phyloP scores from a whole-genome alignment of 1,140 invertebrate genomes.

The Zaprionus camerounensis region DNA sequence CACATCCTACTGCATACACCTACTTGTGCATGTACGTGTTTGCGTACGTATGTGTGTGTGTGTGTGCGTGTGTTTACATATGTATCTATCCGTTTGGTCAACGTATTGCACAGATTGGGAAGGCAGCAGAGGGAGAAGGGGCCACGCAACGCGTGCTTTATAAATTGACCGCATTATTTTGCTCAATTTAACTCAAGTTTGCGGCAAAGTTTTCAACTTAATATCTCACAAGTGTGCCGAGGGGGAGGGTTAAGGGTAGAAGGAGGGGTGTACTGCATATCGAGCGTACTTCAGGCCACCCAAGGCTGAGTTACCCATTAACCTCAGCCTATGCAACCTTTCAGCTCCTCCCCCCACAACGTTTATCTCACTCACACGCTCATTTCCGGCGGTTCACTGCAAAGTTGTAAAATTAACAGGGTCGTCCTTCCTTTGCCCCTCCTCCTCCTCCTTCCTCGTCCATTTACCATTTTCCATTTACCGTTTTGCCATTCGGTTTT shows the following conservation, averaged over 20 bases:
- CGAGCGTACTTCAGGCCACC: conserved; percentile 26
- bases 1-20: conserved; percentile 29
- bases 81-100: conserved; percentile 5
- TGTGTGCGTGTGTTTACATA: conserved; percentile 4
- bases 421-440: conserved; percentile 8
- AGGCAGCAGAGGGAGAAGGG: background rate
- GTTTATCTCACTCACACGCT: conserved; percentile 49
- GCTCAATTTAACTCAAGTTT: conserved; percentile 76
- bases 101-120: background rate
- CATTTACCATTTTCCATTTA: conserved; percentile 24
- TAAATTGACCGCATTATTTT: conserved; percentile 83
- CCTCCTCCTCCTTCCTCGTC: background rate
- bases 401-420: conserved; percentile 61
- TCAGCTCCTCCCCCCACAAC: background rate
- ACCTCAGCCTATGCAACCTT: background rate
- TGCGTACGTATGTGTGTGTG: conserved; percentile 12
- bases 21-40: conserved; percentile 34
- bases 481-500: conserved; percentile 46
- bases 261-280: conserved; percentile 51
- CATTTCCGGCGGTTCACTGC: conserved; percentile 41
- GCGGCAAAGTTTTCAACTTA: conserved; percentile 77
- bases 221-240: conserved; percentile 76
- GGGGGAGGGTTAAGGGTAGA: background rate
- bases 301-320: conserved; percentile 1
- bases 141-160: conserved; percentile 45